Base-by-base conservation (phyloP, 2,113 vertebrate species). In the Ia io region DNA sequence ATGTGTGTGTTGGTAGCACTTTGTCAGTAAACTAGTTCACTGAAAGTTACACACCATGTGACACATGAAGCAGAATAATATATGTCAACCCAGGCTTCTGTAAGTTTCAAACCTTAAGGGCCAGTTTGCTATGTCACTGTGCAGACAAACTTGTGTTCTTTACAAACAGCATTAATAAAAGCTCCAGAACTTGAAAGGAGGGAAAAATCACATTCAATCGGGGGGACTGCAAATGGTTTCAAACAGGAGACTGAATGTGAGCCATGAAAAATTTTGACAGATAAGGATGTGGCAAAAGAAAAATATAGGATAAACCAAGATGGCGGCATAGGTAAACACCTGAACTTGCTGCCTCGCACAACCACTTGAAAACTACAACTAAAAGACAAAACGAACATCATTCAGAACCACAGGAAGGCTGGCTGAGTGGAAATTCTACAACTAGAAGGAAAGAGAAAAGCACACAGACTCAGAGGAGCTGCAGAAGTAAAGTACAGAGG, bases 131-230 rank as follows among this genome's bases (percentile, higher is more conserved):
- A n/a, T 94, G 88, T 88, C 84, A 82, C 28, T 90, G 51, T 42
- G 70, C 67, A 63, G 40, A 95, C 90, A 82, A 88, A 87, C 18
- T 84, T 82, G 35, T 71, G 49, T 93, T 84, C 69, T 77, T 69
- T 89, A 93, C 10, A 94, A 96, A 90, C 32, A 73, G 9, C 71
- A 59, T 70, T 90, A 95, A 90, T 77, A 85, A 90, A 93, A 88
- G 42, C 61, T 56, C 1, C 59, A 93, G 32, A 23, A 49, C 59
- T 73, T 96, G 56, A 85, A 90, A 63, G 37, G 28, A 89, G 11
- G 13, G 20, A 92, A 47, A 88, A 93, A 90, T 82, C 51, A 49
- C 40, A 87, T 69, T 28, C 25, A 59, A 5, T 1, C 71, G 13
- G 17, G 25, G 17, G 5, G 5, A 13, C 37, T 44, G 59, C 20